Evolutionary conservation across 2,113 vertebrate species (phyloP).

Genomic region (Spheniscus mendiculus): DNA sequence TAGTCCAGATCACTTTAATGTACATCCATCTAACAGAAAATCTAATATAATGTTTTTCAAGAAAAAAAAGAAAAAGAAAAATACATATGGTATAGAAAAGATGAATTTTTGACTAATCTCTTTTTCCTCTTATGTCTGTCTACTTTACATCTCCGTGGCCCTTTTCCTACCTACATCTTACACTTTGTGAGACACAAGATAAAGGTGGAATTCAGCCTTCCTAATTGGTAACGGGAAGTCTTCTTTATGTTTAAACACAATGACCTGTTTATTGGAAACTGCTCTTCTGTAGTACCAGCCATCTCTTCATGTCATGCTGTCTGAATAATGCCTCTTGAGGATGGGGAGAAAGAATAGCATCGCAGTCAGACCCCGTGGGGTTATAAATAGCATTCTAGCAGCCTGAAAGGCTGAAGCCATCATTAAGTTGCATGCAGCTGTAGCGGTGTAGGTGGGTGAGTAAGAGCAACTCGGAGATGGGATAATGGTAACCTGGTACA

Average conservation of each 20-base stretch:
- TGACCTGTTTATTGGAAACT: conserved; percentile 52
- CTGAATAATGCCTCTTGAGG: conserved; percentile 52
- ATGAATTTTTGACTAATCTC: background rate
- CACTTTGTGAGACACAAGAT: background rate
- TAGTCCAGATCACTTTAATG: background rate
- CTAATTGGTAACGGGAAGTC: conserved; percentile 19
- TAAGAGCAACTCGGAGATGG: background rate
- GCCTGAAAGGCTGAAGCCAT: conserved; percentile 14
- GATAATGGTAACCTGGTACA: conserved; percentile 48
- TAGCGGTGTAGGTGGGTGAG: conserved; percentile 39
- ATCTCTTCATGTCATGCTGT: conserved; percentile 26
- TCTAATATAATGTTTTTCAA: background rate
- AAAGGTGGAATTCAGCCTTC: conserved; percentile 20
- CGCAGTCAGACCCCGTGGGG: background rate
- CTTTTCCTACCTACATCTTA: background rate
- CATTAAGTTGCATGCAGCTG: conserved; percentile 64
- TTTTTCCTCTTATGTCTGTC: background rate
- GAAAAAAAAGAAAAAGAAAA: background rate
- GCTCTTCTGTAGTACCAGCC: conserved; percentile 26
- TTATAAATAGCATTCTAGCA: conserved; percentile 30
- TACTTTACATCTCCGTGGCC: background rate
- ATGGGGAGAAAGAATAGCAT: conserved; percentile 19
- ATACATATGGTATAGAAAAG: background rate
- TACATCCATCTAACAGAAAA: background rate
- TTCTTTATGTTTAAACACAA: conserved; percentile 42